A percentile compares a stretch with the other conserved stretches of the same genome.
Conservation (phyloP, 2,888 invertebrate genomes). For the Clanis bilineata region DNA sequence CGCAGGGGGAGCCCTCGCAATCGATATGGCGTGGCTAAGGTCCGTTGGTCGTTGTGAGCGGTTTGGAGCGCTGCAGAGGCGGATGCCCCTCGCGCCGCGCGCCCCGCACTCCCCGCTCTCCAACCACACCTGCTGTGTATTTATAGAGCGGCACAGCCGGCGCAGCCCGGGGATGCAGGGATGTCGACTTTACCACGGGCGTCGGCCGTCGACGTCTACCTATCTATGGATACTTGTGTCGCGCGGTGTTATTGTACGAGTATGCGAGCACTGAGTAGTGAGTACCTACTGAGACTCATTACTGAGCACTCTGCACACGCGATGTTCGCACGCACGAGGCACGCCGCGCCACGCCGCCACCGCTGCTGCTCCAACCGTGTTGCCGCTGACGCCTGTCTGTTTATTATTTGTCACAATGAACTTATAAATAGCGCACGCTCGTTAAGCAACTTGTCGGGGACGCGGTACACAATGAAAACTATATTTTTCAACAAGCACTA, state of each 20-base stretch:
- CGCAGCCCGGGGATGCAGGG: constrained; percentile 74
- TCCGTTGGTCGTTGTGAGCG: constrained; percentile 80
- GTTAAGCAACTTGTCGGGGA: constrained; percentile 43
- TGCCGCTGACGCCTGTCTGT: constrained; percentile 58
- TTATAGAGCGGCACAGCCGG: constrained; percentile 75
- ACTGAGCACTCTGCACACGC: constrained; percentile 31
- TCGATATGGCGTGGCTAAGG: constrained; percentile 83
- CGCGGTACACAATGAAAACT: constrained; percentile 29
- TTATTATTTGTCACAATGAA: constrained; percentile 68
- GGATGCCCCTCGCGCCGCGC: constrained; percentile 71
- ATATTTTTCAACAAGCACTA: neutral
- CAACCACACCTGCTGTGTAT: constrained; percentile 80
- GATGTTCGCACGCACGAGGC: constrained; percentile 47
- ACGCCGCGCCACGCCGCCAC: constrained; percentile 28
- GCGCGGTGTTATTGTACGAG: constrained; percentile 16
- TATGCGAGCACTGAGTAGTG: neutral
- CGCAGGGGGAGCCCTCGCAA: constrained; percentile 82
- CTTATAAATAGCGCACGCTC: constrained; percentile 63
- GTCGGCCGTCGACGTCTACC: constrained; percentile 59
- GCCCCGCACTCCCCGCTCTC: constrained; percentile 52
- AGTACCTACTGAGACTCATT: neutral
- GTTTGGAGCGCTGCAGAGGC: constrained; percentile 78
- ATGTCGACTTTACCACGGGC: constrained; percentile 66
- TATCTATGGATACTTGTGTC: constrained; percentile 38
- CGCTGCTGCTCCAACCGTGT: constrained; percentile 39